These are phyloP conservation scores for Sebastes steindachneri DNA, from an alignment of 2,797 vertebrate species.

Conservation along the genomic window DNA sequence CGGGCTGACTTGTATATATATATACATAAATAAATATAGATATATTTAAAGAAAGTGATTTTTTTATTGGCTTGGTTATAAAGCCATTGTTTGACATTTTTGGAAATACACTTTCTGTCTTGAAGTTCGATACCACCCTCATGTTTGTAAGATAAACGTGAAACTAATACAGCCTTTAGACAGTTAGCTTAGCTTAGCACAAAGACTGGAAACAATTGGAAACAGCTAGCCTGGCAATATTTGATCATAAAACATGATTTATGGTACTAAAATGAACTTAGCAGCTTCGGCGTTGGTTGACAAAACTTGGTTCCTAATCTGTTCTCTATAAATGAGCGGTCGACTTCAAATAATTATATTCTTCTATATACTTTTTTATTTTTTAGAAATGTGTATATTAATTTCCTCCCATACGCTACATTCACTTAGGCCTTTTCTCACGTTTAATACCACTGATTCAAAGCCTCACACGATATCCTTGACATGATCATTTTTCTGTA, in stretches of 20 bases:
- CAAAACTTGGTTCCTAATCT: background rate
- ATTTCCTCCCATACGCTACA: background rate
- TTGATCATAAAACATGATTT: background rate
- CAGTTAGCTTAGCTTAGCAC: background rate
- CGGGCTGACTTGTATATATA: too few relatives aligned
- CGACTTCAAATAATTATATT: background rate
- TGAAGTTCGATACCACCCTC: background rate
- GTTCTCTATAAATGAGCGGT: background rate
- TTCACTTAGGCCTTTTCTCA: background rate
- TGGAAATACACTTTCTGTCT: background rate
- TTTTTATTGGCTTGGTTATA: background rate
- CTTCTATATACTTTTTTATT: background rate
- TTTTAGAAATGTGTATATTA: background rate
- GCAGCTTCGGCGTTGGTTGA: background rate
- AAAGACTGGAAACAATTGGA: background rate
- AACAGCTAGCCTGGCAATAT: background rate
- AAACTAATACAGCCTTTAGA: background rate
- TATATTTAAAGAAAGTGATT: background rate
- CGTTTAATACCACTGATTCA: background rate
- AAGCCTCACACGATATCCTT: background rate
- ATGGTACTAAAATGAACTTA: background rate
- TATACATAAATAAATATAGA: too few relatives aligned
- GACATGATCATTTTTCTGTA: conserved; percentile 9
- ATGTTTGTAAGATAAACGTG: background rate
- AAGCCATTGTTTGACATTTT: background rate